phyloP scores from a whole-genome alignment of 2,113 vertebrate species.

The Notothenia rossii region DNA sequence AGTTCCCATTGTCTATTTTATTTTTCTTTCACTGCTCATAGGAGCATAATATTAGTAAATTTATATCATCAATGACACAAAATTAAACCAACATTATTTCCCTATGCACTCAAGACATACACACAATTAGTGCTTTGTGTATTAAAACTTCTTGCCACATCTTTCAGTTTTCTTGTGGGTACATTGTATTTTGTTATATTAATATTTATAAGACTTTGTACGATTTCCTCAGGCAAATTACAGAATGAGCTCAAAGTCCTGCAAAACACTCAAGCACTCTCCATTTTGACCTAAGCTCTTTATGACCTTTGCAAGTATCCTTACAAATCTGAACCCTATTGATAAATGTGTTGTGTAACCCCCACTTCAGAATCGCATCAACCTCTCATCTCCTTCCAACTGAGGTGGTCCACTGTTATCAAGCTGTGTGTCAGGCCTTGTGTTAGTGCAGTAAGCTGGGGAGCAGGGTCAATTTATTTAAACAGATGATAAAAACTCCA shows the following conservation, averaged over 20 bases:
- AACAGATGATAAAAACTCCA: constrained; percentile 30
- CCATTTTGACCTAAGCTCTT: background rate
- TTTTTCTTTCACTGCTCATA: background rate
- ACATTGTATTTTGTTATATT: background rate
- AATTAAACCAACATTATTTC: background rate
- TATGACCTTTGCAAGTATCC: background rate
- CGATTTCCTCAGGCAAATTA: background rate
- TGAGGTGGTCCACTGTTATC: constrained; percentile 24
- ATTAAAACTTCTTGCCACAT: constrained; percentile 4
- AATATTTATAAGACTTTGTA: constrained; percentile 13
- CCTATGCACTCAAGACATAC: constrained; percentile 3
- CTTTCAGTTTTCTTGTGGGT: constrained; percentile 1
- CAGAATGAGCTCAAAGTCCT: background rate
- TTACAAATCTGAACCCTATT: constrained; percentile 33
- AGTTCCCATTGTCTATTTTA: background rate
- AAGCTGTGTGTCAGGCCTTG: constrained; percentile 45
- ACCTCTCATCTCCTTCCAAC: background rate
- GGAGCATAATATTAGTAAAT: constrained; percentile 2
- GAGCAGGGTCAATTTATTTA: constrained; percentile 24
- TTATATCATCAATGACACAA: background rate
- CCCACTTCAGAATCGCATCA: background rate
- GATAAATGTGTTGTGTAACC: constrained; percentile 17
- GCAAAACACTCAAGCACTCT: background rate
- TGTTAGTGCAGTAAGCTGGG: constrained; percentile 59
- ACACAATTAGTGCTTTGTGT: background rate